A percentile compares a stretch with the other conserved stretches of the same genome.
These are phyloP conservation scores for Remorina albescens DNA, from an alignment of 2,797 vertebrate species.

Conservation along the genomic window DNA sequence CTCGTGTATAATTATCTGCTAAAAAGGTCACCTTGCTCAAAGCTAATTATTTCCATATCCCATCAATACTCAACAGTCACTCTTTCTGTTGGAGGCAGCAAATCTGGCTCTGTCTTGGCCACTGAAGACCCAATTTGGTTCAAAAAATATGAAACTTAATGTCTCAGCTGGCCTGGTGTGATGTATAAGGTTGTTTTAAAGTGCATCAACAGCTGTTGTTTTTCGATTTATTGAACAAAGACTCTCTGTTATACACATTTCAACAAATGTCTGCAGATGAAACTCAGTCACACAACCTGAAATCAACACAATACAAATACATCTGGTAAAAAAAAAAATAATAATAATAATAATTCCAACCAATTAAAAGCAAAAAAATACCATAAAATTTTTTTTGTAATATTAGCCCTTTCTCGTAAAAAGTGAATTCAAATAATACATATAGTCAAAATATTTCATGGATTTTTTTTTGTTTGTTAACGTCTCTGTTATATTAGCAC, in stretches of 20 bases:
- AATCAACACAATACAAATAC: too few species aligned
- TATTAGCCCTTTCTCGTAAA: too few species aligned
- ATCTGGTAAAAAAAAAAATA: too few species aligned
- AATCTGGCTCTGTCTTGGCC: background rate
- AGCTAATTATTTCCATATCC: slow-evolving; percentile 28
- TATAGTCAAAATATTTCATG: too few species aligned
- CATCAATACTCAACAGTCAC: slow-evolving; percentile 1
- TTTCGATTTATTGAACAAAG: background rate
- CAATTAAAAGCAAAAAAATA: too few species aligned
- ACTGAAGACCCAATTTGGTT: background rate
- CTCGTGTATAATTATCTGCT: slow-evolving; percentile 24
- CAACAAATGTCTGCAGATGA: background rate
- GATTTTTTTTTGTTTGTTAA: too few species aligned
- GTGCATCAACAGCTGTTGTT: background rate
- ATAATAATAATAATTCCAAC: too few species aligned
- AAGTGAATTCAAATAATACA: too few species aligned
- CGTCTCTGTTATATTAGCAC: too few species aligned
- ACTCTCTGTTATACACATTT: background rate
- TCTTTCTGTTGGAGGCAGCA: slow-evolving; percentile 3
- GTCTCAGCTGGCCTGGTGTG: background rate
- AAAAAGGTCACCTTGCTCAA: slow-evolving; percentile 49
- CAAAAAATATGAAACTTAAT: background rate
- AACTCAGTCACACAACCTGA: too few species aligned
- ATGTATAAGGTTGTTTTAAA: background rate
- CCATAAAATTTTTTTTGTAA: too few species aligned